phyloP scores from a whole-genome alignment of 2,888 invertebrate species.

The Hyposoter dolosus region DNA sequence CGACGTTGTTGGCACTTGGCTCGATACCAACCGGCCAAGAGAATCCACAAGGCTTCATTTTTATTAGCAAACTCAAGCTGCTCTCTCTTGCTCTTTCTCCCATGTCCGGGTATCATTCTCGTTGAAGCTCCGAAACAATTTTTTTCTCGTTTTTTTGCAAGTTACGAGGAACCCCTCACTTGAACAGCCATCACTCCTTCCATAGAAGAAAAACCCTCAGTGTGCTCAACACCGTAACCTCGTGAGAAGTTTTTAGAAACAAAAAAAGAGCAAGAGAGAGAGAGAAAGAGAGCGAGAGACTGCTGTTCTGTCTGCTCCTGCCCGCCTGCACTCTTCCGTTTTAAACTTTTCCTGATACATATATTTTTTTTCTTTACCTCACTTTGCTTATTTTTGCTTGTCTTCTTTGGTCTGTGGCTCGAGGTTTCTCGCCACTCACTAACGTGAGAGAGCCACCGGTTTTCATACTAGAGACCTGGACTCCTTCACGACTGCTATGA shows the following conservation, averaged over 20 bases:
- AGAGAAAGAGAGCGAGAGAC: not conserved
- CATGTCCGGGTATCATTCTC: conserved; percentile 21
- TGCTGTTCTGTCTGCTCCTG: conserved; percentile 52
- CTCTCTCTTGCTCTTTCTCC: conserved; percentile 47
- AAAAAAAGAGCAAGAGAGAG: conserved; percentile 61
- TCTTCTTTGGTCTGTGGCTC: conserved; percentile 36
- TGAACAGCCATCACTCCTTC: conserved; percentile 24
- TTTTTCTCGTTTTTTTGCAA: conserved; percentile 28
- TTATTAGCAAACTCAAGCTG: conserved; percentile 69
- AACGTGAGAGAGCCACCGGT: conserved; percentile 49
- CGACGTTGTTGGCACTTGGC: conserved; percentile 67
- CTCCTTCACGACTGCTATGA: conserved; percentile 67
- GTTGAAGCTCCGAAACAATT: conserved; percentile 29
- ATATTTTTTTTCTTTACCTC: conserved; percentile 11
- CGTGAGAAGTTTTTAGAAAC: conserved; percentile 31
- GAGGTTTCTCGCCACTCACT: conserved; percentile 35
- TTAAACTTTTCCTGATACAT: conserved; percentile 42
- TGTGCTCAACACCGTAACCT: conserved; percentile 50
- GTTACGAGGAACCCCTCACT: conserved; percentile 25
- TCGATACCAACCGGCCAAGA: conserved; percentile 65
- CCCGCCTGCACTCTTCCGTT: conserved; percentile 52
- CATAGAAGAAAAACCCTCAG: conserved; percentile 15
- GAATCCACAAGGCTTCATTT: conserved; percentile 63
- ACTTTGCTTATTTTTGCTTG: conserved; percentile 43
- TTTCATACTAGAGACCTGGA: conserved; percentile 34